These are phyloP conservation scores for Amiota mariae DNA, from an alignment of 2,888 invertebrate species.

Conservation along the genomic window DNA sequence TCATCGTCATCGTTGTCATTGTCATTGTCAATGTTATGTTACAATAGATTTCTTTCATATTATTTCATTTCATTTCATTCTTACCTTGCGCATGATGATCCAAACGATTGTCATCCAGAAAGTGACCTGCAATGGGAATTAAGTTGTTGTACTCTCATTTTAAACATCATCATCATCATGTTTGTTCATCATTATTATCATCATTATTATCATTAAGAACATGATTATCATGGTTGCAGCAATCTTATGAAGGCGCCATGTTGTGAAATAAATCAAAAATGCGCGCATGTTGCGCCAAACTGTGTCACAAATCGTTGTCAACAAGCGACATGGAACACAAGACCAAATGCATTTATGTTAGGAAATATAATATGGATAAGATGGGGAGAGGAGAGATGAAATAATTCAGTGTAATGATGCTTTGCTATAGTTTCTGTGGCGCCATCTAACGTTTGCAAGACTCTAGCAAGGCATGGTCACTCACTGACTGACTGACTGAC, in stretches of 20 bases:
- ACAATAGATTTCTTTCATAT: neutral
- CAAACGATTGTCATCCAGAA: slow-evolving; percentile 73
- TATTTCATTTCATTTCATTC: too few relatives aligned
- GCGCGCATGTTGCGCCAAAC: slow-evolving; percentile 20
- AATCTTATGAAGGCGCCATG: neutral
- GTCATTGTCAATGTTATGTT: neutral
- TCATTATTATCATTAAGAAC: neutral
- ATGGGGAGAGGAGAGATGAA: too few relatives aligned
- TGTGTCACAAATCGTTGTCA: slow-evolving; percentile 11
- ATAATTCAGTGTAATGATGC: slow-evolving; percentile 48
- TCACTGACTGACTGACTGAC: neutral
- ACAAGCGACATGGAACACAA: too few relatives aligned
- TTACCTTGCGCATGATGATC: slow-evolving; percentile 73
- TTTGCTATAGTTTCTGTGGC: slow-evolving; percentile 56
- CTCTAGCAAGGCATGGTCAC: neutral
- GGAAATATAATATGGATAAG: too few relatives aligned
- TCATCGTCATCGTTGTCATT: neutral
- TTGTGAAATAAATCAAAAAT: slow-evolving; percentile 26
- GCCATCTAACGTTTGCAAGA: slow-evolving; percentile 57
- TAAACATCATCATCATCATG: slow-evolving; percentile 14
- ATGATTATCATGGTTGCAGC: neutral
- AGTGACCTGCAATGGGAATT: slow-evolving; percentile 70
- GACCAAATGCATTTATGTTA: too few relatives aligned
- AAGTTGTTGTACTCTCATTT: slow-evolving; percentile 55
- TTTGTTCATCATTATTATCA: neutral